Evolutionary conservation across 2,113 vertebrate species (phyloP).

Genomic region (Dasyornis broadbenti): DNA sequence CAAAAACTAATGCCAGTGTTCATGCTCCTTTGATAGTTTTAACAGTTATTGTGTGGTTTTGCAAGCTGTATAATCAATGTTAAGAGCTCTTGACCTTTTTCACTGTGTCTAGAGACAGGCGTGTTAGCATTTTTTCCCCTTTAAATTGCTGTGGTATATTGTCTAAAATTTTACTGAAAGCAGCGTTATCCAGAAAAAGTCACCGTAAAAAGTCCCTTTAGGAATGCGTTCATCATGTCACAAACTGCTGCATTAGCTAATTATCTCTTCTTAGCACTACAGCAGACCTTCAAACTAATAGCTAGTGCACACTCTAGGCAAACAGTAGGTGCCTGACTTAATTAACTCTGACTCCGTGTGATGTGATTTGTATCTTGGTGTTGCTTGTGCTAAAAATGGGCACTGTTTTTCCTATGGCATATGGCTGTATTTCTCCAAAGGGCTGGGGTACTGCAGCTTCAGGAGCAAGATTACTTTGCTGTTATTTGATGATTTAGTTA

Average conservation of each 20-base stretch:
- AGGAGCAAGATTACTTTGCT: neutral
- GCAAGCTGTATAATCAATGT: neutral
- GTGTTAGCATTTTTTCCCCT: neutral
- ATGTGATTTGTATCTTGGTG: neutral
- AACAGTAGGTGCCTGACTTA: slow-evolving; percentile 46
- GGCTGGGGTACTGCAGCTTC: neutral
- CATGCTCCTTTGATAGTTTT: neutral
- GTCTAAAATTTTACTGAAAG: neutral
- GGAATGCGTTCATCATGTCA: neutral
- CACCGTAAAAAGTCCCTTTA: neutral
- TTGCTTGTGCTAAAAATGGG: neutral
- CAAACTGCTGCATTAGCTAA: neutral
- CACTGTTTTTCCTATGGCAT: neutral
- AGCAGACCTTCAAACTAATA: slow-evolving; percentile 24
- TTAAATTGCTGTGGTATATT: neutral
- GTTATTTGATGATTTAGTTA: neutral
- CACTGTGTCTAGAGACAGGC: neutral
- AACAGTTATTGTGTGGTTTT: neutral
- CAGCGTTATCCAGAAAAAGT: neutral
- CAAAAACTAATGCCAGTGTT: neutral
- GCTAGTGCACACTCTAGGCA: slow-evolving; percentile 1
- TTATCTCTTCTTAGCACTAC: neutral
- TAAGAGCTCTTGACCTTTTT: neutral
- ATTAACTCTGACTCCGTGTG: slow-evolving; percentile 40
- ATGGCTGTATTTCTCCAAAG: slow-evolving; percentile 18